Evolutionary conservation across 2,888 invertebrate genomes (phyloP), one percentile per base, ranked within the genome.

Genomic region (Caenorhabditis sp.): DNA sequence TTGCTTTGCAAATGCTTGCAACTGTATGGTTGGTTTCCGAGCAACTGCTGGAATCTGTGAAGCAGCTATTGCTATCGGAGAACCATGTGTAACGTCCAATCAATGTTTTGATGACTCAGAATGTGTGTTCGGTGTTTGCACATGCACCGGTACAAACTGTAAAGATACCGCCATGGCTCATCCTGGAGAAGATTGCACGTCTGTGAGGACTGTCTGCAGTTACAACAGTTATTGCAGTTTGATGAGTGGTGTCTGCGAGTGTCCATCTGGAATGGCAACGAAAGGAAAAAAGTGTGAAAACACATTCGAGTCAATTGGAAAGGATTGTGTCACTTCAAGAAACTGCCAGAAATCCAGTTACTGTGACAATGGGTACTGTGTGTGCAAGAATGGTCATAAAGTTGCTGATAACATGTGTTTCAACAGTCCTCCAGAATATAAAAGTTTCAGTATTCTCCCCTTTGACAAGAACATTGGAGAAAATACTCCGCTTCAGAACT

Each of bases 201-300:
- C 79, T 2, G 26, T 61, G 7, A 87, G 85, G 38, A 82, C 75
- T 10, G 84, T 89, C 16, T 90, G 90, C 80, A 85, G 82, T 51
- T 84, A 82, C 74, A 87, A 88, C 74, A 85, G 87, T 41, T 87
- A 88, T 49, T 91, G 91, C 72, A 87, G 89, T 26, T 75, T 87
- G 75, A 89, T 89, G 77, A 86, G 86, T 61, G 90, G 90, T 7
- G 90, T 92, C 12, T 91, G 91, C 72, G 91, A 91, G 72, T 91
- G 91, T 63, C 90, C 91, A 1, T 82, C 85, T 19, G 91, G 91
- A 26, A 87, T 87, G 87, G 81, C 83, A 5, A 87, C 88, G 1
- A 80, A 73, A 7, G 86, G 87, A 26, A 89, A 74, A 22, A 49
- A 69, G 5, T 90, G 91, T 75, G 84, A 88, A 19, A 89, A 85